Evolutionary conservation across 2,797 vertebrate species (phyloP).

Genomic region (Halcyon smyrnensis): DNA sequence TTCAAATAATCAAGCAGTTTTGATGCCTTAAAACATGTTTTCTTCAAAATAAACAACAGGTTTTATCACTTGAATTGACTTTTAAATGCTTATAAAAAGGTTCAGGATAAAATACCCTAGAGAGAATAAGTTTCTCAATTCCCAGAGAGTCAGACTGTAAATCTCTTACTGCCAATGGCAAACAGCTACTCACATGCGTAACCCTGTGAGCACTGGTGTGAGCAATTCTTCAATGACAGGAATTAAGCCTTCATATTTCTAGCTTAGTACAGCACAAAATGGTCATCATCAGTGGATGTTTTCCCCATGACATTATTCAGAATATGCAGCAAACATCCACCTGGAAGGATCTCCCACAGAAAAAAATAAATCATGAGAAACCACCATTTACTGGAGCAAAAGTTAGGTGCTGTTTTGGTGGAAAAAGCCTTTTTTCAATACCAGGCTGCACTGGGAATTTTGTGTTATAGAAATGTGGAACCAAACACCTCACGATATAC

Average conservation of each 20-base stretch:
- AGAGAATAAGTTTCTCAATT: slow-evolving; percentile 22
- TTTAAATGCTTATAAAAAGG: slow-evolving; percentile 44
- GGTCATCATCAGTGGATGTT: background rate
- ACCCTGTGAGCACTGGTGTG: background rate
- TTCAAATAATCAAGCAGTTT: slow-evolving; percentile 60
- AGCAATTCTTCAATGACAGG: background rate
- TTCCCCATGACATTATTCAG: background rate
- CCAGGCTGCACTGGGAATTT: background rate
- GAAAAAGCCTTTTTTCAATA: background rate
- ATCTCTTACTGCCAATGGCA: background rate
- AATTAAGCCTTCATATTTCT: slow-evolving; percentile 1
- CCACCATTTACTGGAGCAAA: background rate
- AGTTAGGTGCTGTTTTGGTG: background rate
- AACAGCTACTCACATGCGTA: background rate
- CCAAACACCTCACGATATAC: background rate
- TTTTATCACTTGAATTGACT: slow-evolving; percentile 60
- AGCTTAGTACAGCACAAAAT: background rate
- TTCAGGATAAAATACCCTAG: slow-evolving; percentile 15
- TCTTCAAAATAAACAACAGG: slow-evolving; percentile 62
- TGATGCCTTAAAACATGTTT: slow-evolving; percentile 60
- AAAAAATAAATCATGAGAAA: background rate
- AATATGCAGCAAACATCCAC: background rate
- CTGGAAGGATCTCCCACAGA: background rate
- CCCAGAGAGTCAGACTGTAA: slow-evolving; percentile 10
- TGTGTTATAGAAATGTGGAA: background rate